Conservation (phyloP, 2,888 invertebrate species). For the Ennomos fuscantarius region DNA sequence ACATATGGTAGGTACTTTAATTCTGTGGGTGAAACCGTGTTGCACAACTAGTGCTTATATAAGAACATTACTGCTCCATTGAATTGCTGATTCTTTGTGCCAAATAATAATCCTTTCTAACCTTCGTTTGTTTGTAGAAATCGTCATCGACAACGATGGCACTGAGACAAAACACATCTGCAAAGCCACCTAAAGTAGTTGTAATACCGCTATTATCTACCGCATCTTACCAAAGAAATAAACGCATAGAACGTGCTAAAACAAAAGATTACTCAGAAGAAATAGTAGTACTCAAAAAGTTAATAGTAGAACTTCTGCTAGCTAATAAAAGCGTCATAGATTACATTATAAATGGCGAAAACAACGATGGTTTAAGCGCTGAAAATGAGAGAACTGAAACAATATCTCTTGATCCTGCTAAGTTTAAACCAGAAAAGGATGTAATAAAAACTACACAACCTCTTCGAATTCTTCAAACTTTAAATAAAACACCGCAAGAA, state of each 20-base stretch:
- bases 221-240: neutral
- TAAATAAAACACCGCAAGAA: no score
- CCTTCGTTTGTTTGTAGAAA: no score
- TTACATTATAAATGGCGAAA: conserved; percentile 34
- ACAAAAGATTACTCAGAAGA: conserved; percentile 5
- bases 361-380: neutral
- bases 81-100: no score
- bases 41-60: no score
- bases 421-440: neutral
- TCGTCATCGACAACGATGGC: no score
- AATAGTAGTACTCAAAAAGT: conserved; percentile 23
- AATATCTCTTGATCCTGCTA: neutral
- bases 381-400: neutral
- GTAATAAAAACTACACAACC: neutral
- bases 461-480: neutral
- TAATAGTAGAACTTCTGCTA: conserved; percentile 33
- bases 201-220: no score
- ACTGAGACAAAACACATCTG: no score
- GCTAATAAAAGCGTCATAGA: conserved; percentile 28
- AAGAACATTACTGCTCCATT: no score
- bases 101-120: no score
- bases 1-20: no score
- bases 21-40: no score
- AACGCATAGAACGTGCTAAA: neutral
- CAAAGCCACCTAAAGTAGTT: no score